Percentiles rank a stretch among this genome's conserved stretches.
These are phyloP conservation scores for Mormyrops boulengeri DNA, from an alignment of 2,797 vertebrate species.

Conservation along the genomic window DNA sequence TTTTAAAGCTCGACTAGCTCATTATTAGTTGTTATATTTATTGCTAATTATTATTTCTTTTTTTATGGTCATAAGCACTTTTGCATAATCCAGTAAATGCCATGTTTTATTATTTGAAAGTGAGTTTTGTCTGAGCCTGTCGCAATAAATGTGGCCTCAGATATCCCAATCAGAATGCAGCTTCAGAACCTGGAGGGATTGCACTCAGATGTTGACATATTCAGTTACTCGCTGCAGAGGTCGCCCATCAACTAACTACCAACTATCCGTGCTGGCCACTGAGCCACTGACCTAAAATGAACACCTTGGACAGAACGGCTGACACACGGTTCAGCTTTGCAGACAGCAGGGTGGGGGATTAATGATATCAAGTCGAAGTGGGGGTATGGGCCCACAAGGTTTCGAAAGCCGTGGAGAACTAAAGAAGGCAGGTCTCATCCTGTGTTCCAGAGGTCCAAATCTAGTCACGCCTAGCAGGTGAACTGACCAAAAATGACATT, in stretches of 20 bases:
- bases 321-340: background rate
- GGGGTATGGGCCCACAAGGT: background rate
- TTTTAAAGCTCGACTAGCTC: background rate
- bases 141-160: background rate
- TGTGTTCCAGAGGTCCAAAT: background rate
- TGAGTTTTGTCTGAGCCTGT: background rate
- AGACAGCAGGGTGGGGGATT: background rate
- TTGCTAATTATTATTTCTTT: background rate
- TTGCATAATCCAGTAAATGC: background rate
- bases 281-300: background rate
- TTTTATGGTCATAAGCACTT: background rate
- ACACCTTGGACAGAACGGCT: background rate
- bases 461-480: background rate
- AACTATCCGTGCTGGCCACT: background rate
- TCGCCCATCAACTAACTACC: background rate
- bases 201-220: background rate
- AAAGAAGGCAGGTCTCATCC: background rate
- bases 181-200: background rate
- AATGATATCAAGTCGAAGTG: background rate
- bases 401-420: background rate
- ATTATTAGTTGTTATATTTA: background rate
- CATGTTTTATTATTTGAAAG: slow-evolving; percentile 3
- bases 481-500: background rate
- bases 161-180: background rate
- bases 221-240: background rate